These are phyloP conservation scores for Tolmerus cingulatus DNA, from an alignment of 2,888 invertebrate species.

Conservation along the genomic window DNA sequence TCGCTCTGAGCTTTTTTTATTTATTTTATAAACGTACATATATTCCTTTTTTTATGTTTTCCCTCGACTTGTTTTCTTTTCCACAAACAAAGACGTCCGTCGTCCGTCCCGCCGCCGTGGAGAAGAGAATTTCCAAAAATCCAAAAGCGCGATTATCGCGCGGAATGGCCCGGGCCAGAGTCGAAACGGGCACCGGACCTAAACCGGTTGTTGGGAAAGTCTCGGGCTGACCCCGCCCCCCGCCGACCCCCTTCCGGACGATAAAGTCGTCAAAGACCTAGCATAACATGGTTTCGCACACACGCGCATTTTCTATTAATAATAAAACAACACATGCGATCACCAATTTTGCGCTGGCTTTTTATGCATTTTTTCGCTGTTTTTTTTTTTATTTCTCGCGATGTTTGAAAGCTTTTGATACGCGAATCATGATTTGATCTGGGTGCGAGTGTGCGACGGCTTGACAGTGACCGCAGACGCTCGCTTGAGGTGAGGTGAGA, in stretches of 20 bases:
- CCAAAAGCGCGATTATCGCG: background rate
- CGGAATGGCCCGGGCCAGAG: background rate
- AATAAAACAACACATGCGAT: slow-evolving; percentile 13
- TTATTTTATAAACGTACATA: too few relatives aligned
- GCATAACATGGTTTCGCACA: slow-evolving; percentile 18
- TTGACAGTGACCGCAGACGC: background rate
- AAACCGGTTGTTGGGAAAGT: background rate
- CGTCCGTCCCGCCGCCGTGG: background rate
- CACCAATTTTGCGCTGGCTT: background rate
- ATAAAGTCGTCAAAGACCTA: slow-evolving; percentile 28
- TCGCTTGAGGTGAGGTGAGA: background rate
- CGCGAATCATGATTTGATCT: background rate
- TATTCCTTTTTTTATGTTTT: background rate
- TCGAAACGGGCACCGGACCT: background rate
- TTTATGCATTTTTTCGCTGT: too few relatives aligned
- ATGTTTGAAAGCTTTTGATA: background rate
- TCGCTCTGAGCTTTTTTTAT: background rate
- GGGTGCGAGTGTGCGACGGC: background rate
- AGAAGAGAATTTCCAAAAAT: slow-evolving; percentile 4
- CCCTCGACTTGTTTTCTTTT: background rate
- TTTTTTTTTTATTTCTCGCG: background rate
- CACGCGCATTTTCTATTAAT: slow-evolving; percentile 19
- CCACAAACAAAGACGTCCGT: background rate
- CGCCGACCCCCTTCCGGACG: background rate
- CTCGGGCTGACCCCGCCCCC: background rate